Base-by-base conservation (phyloP, 2,113 vertebrate species). In the Amphiprion ocellaris region DNA sequence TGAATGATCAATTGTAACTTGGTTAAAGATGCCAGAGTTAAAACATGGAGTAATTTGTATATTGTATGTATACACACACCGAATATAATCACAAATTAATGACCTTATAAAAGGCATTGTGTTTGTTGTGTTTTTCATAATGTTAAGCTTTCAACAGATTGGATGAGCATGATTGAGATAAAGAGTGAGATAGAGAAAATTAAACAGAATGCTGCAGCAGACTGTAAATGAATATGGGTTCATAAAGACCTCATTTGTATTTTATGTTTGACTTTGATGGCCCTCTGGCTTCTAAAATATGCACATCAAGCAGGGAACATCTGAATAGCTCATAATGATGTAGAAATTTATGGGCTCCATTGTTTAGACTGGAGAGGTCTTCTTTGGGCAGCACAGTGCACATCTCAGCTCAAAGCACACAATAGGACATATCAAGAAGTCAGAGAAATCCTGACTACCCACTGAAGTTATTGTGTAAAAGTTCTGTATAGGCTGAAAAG, bases 191-290 rank as follows among this genome's bases (percentile, higher is more conserved):
- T 59, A 75, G 39, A 64, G 56, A 68, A 79, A 88, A 87, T 91
- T 73, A 83, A 83, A 90, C 74, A 60, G 70, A 83, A 78, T 28
- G 46, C 69, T 81, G 78, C 79, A 82, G 74, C 78, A 84, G 83
- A 81, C 73, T 87, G 71, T 82, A 77, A 90, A 90, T 89, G 68
- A 89, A 86, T 81, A 76, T 62, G 41, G 69, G 53, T 90, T 87
- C 87, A 89, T 87, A 88, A 90, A 84, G 76, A 79, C 63, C 84
- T 91, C 70, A 83, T 91, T 88, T 86, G 82, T 89, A 78, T 89
- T 90, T 91, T 83, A 86, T 89, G 86, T 79, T 83, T 26, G 61
- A 81, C 80, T 87, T 84, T 90, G 80, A 90, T 83, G 82, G 84
- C 63, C 86, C 73, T 84, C 74, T 85, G 73, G 74, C 55, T 87